phyloP scores from a whole-genome alignment of 2,113 vertebrate genomes.

The Salvelinus fontinalis region DNA sequence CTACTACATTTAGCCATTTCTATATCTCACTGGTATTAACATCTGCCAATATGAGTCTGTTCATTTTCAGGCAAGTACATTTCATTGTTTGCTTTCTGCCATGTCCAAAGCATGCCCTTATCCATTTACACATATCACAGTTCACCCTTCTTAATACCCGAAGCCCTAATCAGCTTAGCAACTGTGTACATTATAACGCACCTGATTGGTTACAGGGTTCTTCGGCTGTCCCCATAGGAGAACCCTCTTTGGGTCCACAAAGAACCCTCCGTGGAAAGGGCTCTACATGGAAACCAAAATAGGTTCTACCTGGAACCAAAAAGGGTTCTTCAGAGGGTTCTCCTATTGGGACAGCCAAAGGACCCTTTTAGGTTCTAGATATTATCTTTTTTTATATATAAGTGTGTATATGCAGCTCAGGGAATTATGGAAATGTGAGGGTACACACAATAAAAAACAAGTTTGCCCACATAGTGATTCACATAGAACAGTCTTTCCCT shows the following conservation, averaged over 20 bases:
- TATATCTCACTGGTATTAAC: background rate
- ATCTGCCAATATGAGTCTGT: background rate
- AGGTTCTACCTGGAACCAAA: too few relatives aligned
- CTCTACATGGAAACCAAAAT: too few relatives aligned
- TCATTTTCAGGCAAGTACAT: background rate
- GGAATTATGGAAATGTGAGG: constrained; percentile 12
- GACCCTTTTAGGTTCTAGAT: too few relatives aligned
- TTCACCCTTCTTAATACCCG: constrained; percentile 36
- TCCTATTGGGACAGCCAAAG: too few relatives aligned
- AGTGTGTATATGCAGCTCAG: constrained; percentile 63
- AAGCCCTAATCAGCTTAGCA: background rate
- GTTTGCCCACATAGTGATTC: constrained; percentile 6
- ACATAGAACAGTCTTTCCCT: background rate
- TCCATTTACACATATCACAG: constrained; percentile 39
- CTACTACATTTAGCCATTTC: too few relatives aligned
- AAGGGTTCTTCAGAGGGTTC: too few relatives aligned
- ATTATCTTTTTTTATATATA: background rate
- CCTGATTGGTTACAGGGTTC: background rate
- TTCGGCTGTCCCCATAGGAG: too few relatives aligned
- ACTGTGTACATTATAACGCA: background rate
- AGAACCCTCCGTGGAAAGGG: too few relatives aligned
- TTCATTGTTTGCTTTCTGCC: background rate
- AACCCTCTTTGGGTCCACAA: too few relatives aligned
- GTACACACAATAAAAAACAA: background rate
- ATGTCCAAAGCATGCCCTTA: background rate